Evolutionary conservation across 23 tunicate genomes (phyloP).

Genomic region (Phallusia fumigata): DNA sequence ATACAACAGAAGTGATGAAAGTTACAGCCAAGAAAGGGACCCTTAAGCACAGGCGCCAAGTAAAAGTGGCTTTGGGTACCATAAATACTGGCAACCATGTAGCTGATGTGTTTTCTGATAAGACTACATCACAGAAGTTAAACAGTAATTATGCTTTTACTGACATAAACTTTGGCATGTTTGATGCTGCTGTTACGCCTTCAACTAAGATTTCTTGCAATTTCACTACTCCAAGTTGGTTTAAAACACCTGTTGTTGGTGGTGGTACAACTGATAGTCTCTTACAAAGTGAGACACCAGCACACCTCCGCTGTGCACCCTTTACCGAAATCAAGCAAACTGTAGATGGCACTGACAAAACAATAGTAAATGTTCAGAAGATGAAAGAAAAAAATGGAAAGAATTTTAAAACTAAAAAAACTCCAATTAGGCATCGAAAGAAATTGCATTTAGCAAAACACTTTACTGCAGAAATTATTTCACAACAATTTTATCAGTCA

Average conservation of each 20-base stretch:
- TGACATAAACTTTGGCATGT: neutral
- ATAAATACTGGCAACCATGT: neutral
- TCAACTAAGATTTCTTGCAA: neutral
- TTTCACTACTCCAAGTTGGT: constrained; percentile 5
- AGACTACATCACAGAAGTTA: neutral
- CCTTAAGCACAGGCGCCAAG: neutral
- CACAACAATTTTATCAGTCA: neutral
- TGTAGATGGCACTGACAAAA: neutral
- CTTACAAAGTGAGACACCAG: neutral
- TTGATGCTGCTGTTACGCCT: neutral
- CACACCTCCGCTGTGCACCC: neutral
- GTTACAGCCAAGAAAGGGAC: constrained; percentile 2
- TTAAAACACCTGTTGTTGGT: neutral
- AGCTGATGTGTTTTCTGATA: neutral
- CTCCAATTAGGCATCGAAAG: neutral
- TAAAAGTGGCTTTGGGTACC: neutral
- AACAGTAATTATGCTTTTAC: neutral
- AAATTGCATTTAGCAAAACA: neutral
- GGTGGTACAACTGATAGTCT: neutral
- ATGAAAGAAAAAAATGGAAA: neutral
- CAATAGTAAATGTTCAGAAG: neutral
- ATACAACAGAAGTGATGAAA: neutral
- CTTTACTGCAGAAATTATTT: neutral
- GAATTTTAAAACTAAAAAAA: neutral
- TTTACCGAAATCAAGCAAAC: neutral